These are phyloP conservation scores for Baccha elongata DNA, from an alignment of 2,888 invertebrate genomes.

Conservation along the genomic window DNA sequence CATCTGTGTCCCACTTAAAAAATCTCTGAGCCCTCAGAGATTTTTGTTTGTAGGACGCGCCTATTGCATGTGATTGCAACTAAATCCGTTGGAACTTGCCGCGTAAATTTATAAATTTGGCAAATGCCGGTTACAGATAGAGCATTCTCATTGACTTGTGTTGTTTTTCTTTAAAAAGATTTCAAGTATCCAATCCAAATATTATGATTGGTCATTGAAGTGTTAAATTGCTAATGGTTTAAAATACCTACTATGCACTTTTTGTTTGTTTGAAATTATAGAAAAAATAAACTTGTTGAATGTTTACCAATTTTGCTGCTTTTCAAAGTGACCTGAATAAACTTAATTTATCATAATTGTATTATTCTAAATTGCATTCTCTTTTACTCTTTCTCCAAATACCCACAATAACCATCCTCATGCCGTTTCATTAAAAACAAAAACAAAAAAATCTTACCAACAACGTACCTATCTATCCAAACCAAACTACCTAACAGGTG, in stretches of 20 bases:
- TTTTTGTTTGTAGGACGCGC: no score
- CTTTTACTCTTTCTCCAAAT: neutral
- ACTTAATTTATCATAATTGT: neutral
- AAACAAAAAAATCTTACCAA: conserved; percentile 17
- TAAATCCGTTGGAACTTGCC: no score
- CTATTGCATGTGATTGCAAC: no score
- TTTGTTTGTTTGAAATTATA: conserved; percentile 8
- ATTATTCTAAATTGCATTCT: neutral
- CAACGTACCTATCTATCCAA: conserved; percentile 1
- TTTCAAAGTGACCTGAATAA: conserved; percentile 18
- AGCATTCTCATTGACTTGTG: no score
- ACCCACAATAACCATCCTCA: neutral
- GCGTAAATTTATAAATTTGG: no score
- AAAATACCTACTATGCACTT: conserved; percentile 12
- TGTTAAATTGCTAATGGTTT: conserved; percentile 53
- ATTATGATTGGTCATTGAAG: conserved; percentile 37
- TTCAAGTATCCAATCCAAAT: no score
- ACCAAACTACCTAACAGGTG: conserved; percentile 54
- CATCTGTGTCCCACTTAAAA: no score
- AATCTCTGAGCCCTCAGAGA: no score
- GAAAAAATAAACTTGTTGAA: conserved; percentile 46
- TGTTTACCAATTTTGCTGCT: conserved; percentile 6
- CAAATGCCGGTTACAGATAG: no score
- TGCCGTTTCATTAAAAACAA: conserved; percentile 24
- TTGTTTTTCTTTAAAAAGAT: no score